phyloP scores from a whole-genome alignment of 2,888 invertebrate genomes.

The Pollenia amentaria region DNA sequence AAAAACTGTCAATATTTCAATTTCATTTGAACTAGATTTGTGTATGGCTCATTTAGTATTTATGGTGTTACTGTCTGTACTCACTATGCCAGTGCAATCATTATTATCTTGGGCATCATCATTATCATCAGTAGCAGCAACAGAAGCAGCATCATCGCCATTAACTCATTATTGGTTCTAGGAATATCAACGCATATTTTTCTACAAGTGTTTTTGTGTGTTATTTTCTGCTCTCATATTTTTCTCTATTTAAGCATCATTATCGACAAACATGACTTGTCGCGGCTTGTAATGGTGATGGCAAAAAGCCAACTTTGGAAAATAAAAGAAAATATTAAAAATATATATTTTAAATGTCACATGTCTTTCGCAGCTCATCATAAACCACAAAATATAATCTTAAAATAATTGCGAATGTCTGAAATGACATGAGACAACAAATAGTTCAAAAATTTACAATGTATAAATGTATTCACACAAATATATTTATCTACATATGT shows the following conservation, averaged over 20 bases:
- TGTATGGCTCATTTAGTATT: conserved; percentile 68
- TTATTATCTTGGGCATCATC: conserved; percentile 37
- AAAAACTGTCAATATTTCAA: conserved; percentile 71
- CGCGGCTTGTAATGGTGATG: conserved; percentile 40
- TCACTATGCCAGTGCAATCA: conserved; percentile 12
- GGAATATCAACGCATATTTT: conserved; percentile 58
- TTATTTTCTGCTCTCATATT: conserved; percentile 4
- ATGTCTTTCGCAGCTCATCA: conserved; percentile 69
- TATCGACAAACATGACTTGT: not conserved
- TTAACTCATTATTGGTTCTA: conserved; percentile 51
- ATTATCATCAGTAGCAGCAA: conserved; percentile 4
- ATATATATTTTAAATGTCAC: conserved; percentile 67
- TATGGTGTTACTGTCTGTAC: conserved; percentile 51
- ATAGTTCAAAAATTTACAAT: conserved; percentile 63
- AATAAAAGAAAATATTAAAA: conserved; percentile 26
- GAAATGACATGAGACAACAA: conserved; percentile 69
- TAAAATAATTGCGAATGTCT: conserved; percentile 72
- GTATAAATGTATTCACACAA: not conserved
- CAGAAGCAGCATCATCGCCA: conserved; percentile 5
- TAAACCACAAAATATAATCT: conserved; percentile 69
- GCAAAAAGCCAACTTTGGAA: conserved; percentile 62
- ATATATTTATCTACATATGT: not conserved
- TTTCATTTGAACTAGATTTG: conserved; percentile 71
- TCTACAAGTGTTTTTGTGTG: conserved; percentile 48
- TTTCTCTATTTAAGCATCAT: conserved; percentile 30